Base-by-base conservation (phyloP, 2,888 invertebrate genomes). In the Girardia tigrina region DNA sequence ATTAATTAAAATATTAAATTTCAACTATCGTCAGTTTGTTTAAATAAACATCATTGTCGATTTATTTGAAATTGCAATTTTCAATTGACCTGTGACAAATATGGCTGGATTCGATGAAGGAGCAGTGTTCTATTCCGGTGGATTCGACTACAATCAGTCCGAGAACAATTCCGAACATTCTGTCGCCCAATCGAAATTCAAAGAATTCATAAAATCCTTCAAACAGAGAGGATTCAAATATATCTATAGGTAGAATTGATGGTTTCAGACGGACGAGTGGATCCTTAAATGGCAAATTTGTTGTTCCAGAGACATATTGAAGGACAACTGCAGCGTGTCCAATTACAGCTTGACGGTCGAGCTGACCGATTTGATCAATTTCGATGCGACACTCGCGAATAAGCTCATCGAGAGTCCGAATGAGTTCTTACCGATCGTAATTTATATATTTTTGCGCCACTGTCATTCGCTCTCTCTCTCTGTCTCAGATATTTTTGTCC, bases 101-200 rank as follows among this genome's bases (percentile, higher is more conserved):
- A 56, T 56, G 56, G 56, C 56, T 56, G 56, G 56, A 8, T 56
- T 56, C 23, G 56, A 56, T 56, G 56, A 56, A 56, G 56, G 56
- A 12, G 56, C 8, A 56, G n/a, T 56, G 23, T 56, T 12, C n/a
- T n/a, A 20, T 56, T 56, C 56, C 23, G n/a, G 8, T 56, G 56
- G 8, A 20, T 20, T n/a, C 6, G 56, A 56, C 4, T n/a, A n/a
- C n/a, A 56, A 8, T 16, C 36, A 56, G 4, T 56, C n/a, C 23
- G 56, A 56, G 23, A 12, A 12, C 4, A 56, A 56, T 56, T 56
- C 56, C 23, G 56, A 56, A 56, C 23, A 20, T 56, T 4, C 56
- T 20, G 23, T 56, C n/a, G 56, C 56, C n/a, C 56, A 56, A 12
- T 56, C 56, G 4, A 56, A 56, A 56, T 56, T 56, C 56, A 56